Conservation (phyloP, 2,797 vertebrate species). For the Fundulus diaphanus region DNA sequence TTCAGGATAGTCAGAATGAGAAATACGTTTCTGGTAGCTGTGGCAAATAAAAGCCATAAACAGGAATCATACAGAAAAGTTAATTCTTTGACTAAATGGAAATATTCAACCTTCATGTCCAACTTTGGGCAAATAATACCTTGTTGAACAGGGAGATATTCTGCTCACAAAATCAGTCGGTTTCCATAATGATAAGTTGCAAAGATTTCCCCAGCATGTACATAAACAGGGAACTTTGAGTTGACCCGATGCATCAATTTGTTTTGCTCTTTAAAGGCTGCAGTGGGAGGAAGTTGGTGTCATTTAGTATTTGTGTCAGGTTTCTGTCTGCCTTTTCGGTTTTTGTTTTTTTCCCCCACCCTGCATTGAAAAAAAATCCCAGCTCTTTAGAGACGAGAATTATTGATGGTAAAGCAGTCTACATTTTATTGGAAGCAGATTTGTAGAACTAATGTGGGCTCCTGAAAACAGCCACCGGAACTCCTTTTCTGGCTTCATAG, state of each 20-base stretch:
- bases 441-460: constrained; percentile 10
- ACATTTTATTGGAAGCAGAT: constrained; percentile 12
- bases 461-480: constrained; percentile 7
- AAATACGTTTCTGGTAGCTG: neutral
- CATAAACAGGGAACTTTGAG: neutral
- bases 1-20: neutral
- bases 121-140: neutral
- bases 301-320: constrained; percentile 7
- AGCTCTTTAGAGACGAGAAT: neutral
- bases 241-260: constrained; percentile 6
- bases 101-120: neutral
- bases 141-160: neutral
- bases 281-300: neutral
- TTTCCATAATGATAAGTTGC: neutral
- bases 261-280: neutral
- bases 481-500: neutral
- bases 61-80: neutral
- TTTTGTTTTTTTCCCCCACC: constrained; percentile 11
- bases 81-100: no score
- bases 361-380: neutral
- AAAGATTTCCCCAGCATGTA: neutral
- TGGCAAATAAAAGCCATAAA: neutral
- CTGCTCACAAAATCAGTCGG: neutral
- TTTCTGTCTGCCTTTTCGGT: constrained; percentile 1
- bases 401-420: constrained; percentile 15